Evolutionary conservation across 2,113 vertebrate species (phyloP).

Genomic region (Guaruba guarouba): DNA sequence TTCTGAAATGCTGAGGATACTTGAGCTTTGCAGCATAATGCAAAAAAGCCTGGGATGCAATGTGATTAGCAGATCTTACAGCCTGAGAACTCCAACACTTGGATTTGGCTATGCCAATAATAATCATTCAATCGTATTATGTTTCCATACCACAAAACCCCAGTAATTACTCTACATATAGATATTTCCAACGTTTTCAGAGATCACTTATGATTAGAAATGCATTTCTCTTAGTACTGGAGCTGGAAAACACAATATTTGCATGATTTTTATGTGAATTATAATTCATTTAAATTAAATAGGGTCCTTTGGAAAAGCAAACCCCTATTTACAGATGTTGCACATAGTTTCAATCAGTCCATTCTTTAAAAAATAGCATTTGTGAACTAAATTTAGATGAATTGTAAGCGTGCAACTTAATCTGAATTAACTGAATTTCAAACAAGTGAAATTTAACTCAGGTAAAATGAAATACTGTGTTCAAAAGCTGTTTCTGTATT

Average conservation of each 20-base stretch:
- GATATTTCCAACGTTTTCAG: not conserved
- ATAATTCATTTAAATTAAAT: not conserved
- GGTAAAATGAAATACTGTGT: not conserved
- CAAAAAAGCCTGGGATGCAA: not conserved
- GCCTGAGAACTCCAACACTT: not conserved
- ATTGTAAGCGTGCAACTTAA: not conserved
- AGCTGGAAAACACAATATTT: not conserved
- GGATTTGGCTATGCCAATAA: not conserved
- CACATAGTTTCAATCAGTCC: not conserved
- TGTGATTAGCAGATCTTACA: not conserved
- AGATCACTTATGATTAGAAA: not conserved
- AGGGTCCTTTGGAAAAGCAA: not conserved
- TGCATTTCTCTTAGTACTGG: not conserved
- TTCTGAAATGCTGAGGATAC: not conserved
- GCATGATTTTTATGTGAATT: not conserved
- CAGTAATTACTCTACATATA: not conserved
- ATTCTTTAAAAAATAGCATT: not conserved
- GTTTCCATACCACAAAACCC: not conserved
- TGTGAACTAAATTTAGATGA: not conserved
- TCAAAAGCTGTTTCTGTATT: not conserved
- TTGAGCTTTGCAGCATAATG: not conserved
- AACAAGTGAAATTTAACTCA: not conserved
- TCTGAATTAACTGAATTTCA: not conserved
- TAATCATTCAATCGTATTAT: not conserved
- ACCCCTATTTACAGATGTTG: accelerated